Conservation (phyloP, 1,140 invertebrate genomes). For the Drosophila arizonae region DNA sequence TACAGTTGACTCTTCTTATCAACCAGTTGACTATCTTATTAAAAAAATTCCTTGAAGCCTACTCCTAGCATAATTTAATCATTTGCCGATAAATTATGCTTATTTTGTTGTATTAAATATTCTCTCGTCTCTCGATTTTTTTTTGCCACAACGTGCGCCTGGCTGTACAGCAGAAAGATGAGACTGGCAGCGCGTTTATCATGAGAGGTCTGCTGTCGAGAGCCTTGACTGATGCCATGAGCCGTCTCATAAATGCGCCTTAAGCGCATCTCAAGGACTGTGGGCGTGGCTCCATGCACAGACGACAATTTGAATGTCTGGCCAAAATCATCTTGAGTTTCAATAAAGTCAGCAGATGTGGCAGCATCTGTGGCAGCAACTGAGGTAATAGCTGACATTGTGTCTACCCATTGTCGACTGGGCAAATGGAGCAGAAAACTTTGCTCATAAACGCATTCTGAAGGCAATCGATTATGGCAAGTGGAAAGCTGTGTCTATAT, state of each 20-base stretch:
- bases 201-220: neutral
- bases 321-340: constrained; percentile 25
- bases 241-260: constrained; percentile 10
- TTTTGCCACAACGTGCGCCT: too few species aligned
- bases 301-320: constrained; percentile 2
- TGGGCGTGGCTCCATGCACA: neutral
- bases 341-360: constrained; percentile 24
- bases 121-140: too few species aligned
- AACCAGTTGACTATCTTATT: too few species aligned
- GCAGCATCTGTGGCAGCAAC: constrained; percentile 3
- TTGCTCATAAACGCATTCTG: constrained; percentile 3
- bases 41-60: too few species aligned
- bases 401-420: neutral
- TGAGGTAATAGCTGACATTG: constrained; percentile 3
- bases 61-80: too few species aligned
- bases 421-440: constrained; percentile 21
- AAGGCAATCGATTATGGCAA: constrained; percentile 40
- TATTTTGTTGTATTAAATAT: too few species aligned
- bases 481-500: constrained; percentile 11
- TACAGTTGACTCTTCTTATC: too few species aligned
- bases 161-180: too few species aligned
- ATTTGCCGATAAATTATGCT: too few species aligned
- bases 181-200: neutral
- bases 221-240: constrained; percentile 15
- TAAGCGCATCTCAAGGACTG: constrained; percentile 20